A percentile compares a stretch with the other conserved stretches of the same genome.
phyloP scores from a whole-genome alignment of 2,888 invertebrate genomes.

The Stenoptilia bipunctidactyla region DNA sequence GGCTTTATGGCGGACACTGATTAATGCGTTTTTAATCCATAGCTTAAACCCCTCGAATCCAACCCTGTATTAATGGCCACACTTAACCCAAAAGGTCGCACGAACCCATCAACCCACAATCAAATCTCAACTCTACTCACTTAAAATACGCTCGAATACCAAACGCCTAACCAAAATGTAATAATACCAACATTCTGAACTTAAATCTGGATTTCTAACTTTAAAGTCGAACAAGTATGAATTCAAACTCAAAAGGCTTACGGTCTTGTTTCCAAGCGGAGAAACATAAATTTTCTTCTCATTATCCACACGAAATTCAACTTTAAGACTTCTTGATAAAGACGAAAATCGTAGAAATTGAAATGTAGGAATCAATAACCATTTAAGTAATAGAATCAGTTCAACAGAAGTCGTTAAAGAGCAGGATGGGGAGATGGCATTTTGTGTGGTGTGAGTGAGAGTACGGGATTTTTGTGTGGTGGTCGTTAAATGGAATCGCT shows the following conservation, averaged over 20 bases:
- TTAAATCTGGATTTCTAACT: constrained; percentile 40
- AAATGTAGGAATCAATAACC: constrained; percentile 54
- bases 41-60: constrained; percentile 74
- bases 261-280: constrained; percentile 41
- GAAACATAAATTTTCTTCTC: constrained; percentile 20
- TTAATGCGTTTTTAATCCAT: constrained; percentile 79
- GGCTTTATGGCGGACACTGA: constrained; percentile 73
- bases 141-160: constrained; percentile 24
- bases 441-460: constrained; percentile 30
- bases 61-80: constrained; percentile 64
- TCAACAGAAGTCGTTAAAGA: constrained; percentile 51
- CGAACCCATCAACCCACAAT: constrained; percentile 22
- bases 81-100: constrained; percentile 61
- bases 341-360: not conserved
- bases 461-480: constrained; percentile 25
- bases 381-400: constrained; percentile 46
- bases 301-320: constrained; percentile 18
- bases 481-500: constrained; percentile 29
- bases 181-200: constrained; percentile 21
- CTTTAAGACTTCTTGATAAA: constrained; percentile 15
- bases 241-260: constrained; percentile 52
- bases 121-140: constrained; percentile 34
- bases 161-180: constrained; percentile 18
- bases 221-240: constrained; percentile 50
- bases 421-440: constrained; percentile 26